Evolutionary conservation across 2,888 invertebrate species (phyloP).

Genomic region (Agelastica alni): DNA sequence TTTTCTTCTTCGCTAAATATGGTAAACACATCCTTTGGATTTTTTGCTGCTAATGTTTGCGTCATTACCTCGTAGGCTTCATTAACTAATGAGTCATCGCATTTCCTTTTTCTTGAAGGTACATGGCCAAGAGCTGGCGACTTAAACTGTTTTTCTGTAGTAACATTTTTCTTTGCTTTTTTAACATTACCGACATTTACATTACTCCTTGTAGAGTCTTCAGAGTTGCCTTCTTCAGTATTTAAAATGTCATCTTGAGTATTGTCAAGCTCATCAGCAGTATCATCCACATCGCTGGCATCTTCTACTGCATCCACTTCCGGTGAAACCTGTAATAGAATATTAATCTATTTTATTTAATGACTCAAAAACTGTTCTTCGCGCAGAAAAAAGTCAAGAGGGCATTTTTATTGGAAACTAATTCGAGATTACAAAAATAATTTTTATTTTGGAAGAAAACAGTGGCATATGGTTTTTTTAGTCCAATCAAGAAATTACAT

Average conservation of each 20-base stretch:
- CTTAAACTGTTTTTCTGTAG: constrained; percentile 10
- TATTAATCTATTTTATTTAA: constrained; percentile 3
- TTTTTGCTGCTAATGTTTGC: constrained; percentile 9
- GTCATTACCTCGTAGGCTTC: constrained; percentile 6
- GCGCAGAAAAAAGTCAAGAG: too few relatives aligned
- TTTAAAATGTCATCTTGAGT: too few relatives aligned
- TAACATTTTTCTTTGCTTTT: constrained; percentile 6
- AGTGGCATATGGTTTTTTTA: background rate
- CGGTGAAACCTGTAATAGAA: constrained; percentile 11
- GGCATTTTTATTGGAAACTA: constrained; percentile 9
- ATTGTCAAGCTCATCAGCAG: too few relatives aligned
- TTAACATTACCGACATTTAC: constrained; percentile 6
- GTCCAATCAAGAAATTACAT: too few relatives aligned
- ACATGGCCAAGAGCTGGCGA: constrained; percentile 7
- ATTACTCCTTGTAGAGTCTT: constrained; percentile 11
- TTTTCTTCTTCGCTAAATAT: constrained; percentile 17
- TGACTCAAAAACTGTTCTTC: too few relatives aligned
- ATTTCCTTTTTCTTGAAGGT: constrained; percentile 6
- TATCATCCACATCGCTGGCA: constrained; percentile 25
- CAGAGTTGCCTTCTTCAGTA: constrained; percentile 19
- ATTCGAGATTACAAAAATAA: background rate
- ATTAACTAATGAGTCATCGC: too few relatives aligned
- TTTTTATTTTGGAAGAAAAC: background rate
- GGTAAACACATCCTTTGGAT: constrained; percentile 11
- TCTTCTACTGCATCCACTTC: constrained; percentile 16